Evolutionary conservation across 1,140 invertebrate species (phyloP), one percentile per base, ranked within the genome.

Genomic region (Meloidogyne floridensis): DNA sequence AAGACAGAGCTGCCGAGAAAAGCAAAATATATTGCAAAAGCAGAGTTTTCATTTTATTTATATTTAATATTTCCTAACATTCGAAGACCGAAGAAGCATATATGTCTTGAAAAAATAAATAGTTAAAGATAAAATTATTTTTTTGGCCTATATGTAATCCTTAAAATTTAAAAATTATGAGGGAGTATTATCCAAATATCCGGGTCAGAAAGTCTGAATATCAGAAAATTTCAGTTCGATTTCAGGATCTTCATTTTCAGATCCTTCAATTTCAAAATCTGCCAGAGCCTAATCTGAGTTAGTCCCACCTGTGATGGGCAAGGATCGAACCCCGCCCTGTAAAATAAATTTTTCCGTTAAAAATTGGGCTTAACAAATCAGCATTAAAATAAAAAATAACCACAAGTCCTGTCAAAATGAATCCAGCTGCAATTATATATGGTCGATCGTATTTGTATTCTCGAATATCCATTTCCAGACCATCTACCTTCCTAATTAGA

Each of bases 401-500:
- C 59, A 65, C 59, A n/a, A 65, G n/a, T 65, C 59, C 59, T 65
- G 59, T 65, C 59, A 65, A 15, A 65, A 65, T 65, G n/a, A 65
- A n/a, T 5, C 59, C 59, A 65, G n/a, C 7, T 4, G 59, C n/a
- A 65, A 65, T n/a, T 65, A 65, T 15, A 65, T 65, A 65, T 3
- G 59, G 59, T n/a, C 59, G 15, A 65, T 79, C 56, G 42, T 43
- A 65, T 15, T 32, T 32, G 11, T 71, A 32, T 9, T 65, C 59
- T 72, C 53, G 43, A 18, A 20, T 15, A 32, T 79, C 53, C 77
- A 72, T 13, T 71, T 79, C 77, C 65, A 79, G 32, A 9, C 65
- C 10, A 18, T 69, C 42, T 10, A 79, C 77, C 15, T 72, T 69
- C 9, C 51, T 79, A 1, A 51, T 42, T 20, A 79, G 56, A 51